phyloP scores from a whole-genome alignment of 2,888 invertebrate genomes.

The Andricus curvator region DNA sequence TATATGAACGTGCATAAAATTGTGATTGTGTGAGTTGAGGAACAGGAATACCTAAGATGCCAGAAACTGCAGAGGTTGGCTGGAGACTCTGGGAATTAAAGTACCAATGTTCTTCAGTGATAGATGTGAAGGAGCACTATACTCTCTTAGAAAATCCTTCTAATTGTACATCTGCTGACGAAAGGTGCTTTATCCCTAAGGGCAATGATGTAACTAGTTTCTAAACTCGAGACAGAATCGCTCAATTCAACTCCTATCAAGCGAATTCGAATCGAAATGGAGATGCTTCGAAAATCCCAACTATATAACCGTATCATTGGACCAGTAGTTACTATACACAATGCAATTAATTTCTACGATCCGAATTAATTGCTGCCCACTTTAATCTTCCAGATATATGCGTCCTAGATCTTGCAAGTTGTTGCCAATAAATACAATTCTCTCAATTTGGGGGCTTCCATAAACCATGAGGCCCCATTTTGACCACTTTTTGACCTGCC shows the following conservation, averaged over 20 bases:
- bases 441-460: too few relatives aligned
- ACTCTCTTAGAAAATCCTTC: not conserved
- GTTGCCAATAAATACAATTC: slow-evolving; percentile 6
- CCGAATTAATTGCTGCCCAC: not conserved
- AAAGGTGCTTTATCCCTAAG: not conserved
- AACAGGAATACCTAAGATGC: not conserved
- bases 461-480: too few relatives aligned
- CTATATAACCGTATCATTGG: slow-evolving; percentile 7
- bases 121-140: not conserved
- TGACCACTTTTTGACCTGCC: too few relatives aligned
- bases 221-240: not conserved
- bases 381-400: slow-evolving; percentile 26
- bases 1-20: not conserved
- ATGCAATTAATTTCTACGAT: slow-evolving; percentile 36
- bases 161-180: not conserved
- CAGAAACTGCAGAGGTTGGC: not conserved
- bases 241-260: slow-evolving; percentile 6
- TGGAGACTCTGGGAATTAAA: not conserved
- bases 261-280: slow-evolving; percentile 20
- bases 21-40: not conserved
- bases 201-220: not conserved
- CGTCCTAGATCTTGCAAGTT: slow-evolving; percentile 15
- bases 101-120: not conserved
- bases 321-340: not conserved
- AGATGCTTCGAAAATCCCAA: slow-evolving; percentile 10